phyloP scores from a whole-genome alignment of 2,797 vertebrate species.

The Enteromius thamalakanensis region DNA sequence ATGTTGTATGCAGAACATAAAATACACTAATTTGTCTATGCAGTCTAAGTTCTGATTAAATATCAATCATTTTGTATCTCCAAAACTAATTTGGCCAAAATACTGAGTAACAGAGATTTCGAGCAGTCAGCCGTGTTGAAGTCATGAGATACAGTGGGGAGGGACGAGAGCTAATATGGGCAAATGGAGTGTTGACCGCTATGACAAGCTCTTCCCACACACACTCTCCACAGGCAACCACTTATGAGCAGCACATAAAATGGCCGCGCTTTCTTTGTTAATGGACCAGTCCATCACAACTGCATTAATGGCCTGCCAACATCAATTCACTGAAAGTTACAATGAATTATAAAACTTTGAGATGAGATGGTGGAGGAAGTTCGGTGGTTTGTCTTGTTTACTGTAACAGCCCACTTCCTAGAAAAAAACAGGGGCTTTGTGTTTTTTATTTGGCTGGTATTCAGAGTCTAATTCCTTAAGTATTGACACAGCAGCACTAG shows the following conservation, averaged over 20 bases:
- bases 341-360: background rate
- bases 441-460: constrained; percentile 30
- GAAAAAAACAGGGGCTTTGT: background rate
- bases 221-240: constrained; percentile 8
- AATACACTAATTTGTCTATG: background rate
- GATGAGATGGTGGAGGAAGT: constrained; percentile 7
- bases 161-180: background rate
- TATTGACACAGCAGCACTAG: constrained; percentile 18
- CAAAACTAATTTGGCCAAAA: background rate
- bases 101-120: no score
- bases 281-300: constrained; percentile 25
- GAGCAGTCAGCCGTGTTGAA: constrained; percentile 1
- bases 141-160: constrained; percentile 21
- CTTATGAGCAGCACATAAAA: constrained; percentile 34
- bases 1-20: background rate
- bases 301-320: constrained; percentile 27
- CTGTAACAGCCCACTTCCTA: background rate
- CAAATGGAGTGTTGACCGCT: background rate
- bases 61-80: background rate
- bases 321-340: background rate
- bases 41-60: no score
- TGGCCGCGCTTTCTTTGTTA: background rate
- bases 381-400: constrained; percentile 20
- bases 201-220: constrained; percentile 18
- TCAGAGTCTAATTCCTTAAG: background rate